phyloP scores from a whole-genome alignment of 2,797 vertebrate genomes.

The Anguilla marmorata region DNA sequence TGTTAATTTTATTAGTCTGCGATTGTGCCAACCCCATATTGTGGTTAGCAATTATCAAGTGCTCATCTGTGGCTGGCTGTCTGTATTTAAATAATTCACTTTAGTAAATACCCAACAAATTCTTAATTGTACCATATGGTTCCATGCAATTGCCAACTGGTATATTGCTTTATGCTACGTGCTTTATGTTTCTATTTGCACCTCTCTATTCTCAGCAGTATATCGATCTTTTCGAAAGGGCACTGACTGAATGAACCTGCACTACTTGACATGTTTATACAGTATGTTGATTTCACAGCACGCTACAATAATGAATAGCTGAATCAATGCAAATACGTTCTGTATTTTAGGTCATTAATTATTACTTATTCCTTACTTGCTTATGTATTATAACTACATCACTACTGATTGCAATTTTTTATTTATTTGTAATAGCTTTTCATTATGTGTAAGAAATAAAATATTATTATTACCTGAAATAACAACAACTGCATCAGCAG shows the following conservation, averaged over 20 bases:
- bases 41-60: background rate
- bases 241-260: background rate
- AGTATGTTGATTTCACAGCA: background rate
- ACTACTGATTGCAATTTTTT: background rate
- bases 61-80: background rate
- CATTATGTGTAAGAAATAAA: background rate
- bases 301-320: background rate
- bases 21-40: background rate
- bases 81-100: background rate
- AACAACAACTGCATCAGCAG: too few relatives aligned
- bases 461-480: too few relatives aligned
- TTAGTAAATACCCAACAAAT: background rate
- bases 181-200: background rate
- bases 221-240: background rate
- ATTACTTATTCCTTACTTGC: background rate
- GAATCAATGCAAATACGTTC: background rate
- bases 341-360: background rate
- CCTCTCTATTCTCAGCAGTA: background rate
- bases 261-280: background rate
- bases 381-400: background rate
- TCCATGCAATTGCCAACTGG: background rate
- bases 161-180: background rate
- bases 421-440: background rate
- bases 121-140: background rate
- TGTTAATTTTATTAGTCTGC: background rate